Conservation (phyloP, 2,888 invertebrate species). For the Leptinotarsa haldemani region DNA sequence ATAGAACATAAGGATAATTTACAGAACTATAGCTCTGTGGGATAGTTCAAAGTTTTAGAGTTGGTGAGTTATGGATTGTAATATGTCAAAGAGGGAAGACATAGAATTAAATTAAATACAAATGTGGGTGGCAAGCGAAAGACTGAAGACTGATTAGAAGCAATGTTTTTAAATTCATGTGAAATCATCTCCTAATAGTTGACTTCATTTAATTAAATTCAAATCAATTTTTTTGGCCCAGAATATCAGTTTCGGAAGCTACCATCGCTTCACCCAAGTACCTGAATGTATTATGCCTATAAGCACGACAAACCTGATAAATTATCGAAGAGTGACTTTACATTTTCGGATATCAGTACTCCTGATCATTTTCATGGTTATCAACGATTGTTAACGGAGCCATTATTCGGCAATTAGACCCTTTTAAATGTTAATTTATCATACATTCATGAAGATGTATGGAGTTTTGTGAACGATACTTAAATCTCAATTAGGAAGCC, state of each 20-base stretch:
- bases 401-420: slow-evolving; percentile 55
- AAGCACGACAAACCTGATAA: slow-evolving; percentile 55
- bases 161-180: no score
- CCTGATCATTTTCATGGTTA: slow-evolving; percentile 44
- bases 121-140: no score
- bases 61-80: no score
- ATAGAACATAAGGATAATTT: no score
- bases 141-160: no score
- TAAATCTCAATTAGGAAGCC: slow-evolving; percentile 48
- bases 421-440: slow-evolving; percentile 58
- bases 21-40: no score
- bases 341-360: slow-evolving; percentile 42
- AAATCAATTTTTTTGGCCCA: no score
- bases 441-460: slow-evolving; percentile 44
- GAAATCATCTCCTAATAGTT: no score
- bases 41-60: no score
- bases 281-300: not conserved
- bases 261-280: not conserved
- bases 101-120: no score
- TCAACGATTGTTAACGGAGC: slow-evolving; percentile 45
- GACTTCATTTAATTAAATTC: no score
- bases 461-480: slow-evolving; percentile 45
- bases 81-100: no score
- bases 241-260: not conserved
- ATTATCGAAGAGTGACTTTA: slow-evolving; percentile 52